phyloP scores from a whole-genome alignment of 2,888 invertebrate genomes.

The Eucera pruinosa region DNA sequence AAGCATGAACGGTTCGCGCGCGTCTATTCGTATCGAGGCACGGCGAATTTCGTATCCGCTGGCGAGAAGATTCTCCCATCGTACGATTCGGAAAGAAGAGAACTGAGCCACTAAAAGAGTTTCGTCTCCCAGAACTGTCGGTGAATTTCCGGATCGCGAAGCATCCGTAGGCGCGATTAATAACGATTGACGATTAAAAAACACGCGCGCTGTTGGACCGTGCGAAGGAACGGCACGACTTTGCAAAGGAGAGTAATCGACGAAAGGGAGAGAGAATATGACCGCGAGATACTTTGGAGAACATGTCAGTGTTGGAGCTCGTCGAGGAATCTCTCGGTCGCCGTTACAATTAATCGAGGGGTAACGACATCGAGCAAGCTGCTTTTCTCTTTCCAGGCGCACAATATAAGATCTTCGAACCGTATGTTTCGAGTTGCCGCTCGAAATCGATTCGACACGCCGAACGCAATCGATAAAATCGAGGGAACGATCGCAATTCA shows the following conservation, averaged over 20 bases:
- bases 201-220: not conserved
- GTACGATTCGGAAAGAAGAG: not conserved
- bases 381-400: not conserved
- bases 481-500: not conserved
- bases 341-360: slow-evolving; percentile 12
- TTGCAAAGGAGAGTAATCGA: not conserved
- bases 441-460: slow-evolving; percentile 2
- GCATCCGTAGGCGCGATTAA: not conserved
- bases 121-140: not conserved
- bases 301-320: slow-evolving; percentile 4
- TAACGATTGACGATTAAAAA: not conserved
- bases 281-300: slow-evolving; percentile 3
- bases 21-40: not conserved
- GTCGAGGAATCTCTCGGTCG: slow-evolving; percentile 5
- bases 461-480: not conserved
- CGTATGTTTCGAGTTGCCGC: not conserved
- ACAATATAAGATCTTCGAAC: not conserved
- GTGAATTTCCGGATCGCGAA: not conserved
- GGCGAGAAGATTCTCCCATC: not conserved
- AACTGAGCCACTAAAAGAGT: not conserved
- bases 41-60: not conserved
- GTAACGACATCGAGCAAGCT: slow-evolving; percentile 18
- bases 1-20: not conserved
- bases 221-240: not conserved
- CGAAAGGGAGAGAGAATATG: not conserved